Conservation (phyloP, 2,113 vertebrate species). For the Cisticola juncidis region DNA sequence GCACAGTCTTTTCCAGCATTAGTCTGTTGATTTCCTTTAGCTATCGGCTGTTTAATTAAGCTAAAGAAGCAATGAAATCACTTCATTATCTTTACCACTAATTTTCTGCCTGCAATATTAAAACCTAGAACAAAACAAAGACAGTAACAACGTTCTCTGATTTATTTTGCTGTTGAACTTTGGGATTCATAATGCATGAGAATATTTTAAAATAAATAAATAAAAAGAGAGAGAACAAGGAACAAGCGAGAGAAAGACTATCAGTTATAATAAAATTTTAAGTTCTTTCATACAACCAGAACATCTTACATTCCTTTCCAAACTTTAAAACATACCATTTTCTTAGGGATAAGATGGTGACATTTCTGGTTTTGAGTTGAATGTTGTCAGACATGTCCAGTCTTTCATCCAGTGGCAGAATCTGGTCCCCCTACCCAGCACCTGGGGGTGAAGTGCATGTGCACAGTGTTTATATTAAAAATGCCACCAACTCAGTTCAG, state of each 20-base stretch:
- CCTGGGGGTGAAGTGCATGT: background rate
- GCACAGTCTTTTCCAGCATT: background rate
- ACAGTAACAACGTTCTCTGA: background rate
- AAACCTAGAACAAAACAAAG: background rate
- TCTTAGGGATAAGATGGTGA: background rate
- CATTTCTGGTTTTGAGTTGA: background rate
- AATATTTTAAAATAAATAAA: background rate
- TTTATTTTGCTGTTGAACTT: background rate
- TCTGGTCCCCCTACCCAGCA: background rate
- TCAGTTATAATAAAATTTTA: background rate
- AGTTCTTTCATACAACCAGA: background rate
- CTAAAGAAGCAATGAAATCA: background rate
- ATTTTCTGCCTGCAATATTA: background rate
- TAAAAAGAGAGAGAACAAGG: background rate
- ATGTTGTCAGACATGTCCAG: rapidly evolving
- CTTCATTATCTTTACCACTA: background rate
- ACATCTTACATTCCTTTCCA: background rate
- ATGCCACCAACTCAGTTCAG: background rate
- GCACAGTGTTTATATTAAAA: background rate
- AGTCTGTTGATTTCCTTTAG: background rate
- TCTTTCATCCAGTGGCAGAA: background rate
- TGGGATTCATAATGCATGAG: background rate
- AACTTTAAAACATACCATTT: background rate
- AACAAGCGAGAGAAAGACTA: background rate
- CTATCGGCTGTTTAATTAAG: background rate